Conservation (phyloP, 2,113 vertebrate species). For the Tretioscincus oriximinensis region DNA sequence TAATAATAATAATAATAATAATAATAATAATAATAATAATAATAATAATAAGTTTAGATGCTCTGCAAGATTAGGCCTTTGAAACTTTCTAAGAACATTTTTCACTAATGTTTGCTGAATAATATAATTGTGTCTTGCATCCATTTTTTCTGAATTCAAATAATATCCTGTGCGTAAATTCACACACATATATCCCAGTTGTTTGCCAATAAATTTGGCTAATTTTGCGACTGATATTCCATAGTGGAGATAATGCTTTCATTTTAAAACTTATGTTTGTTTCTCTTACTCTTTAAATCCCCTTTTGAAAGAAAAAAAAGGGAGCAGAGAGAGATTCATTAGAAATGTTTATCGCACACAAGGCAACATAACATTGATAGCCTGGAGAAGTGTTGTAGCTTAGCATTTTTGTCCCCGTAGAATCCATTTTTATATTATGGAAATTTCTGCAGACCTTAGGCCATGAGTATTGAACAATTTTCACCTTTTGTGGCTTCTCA, state of each 20-base stretch:
- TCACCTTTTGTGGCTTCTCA: constrained; percentile 73
- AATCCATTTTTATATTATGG: constrained; percentile 71
- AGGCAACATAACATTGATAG: constrained; percentile 48
- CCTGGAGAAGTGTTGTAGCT: constrained; percentile 58
- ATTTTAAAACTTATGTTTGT: constrained; percentile 25
- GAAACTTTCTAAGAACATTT: neutral
- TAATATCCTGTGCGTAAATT: neutral
- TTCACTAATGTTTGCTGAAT: too few species aligned
- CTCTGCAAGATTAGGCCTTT: neutral
- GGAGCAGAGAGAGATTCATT: constrained; percentile 13
- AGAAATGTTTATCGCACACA: constrained; percentile 40
- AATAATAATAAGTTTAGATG: too few species aligned
- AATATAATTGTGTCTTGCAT: neutral
- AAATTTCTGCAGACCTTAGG: constrained; percentile 77
- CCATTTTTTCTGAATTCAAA: neutral
- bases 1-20: too few species aligned
- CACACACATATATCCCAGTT: neutral
- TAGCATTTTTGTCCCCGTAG: constrained; percentile 69
- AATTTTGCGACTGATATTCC: neutral
- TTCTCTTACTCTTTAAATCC: neutral
- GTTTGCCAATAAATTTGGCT: neutral
- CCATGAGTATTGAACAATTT: constrained; percentile 76
- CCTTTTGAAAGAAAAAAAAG: constrained; percentile 5
- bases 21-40: too few species aligned
- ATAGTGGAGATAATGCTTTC: constrained; percentile 1